Evolutionary conservation across 2,888 invertebrate species (phyloP).

Genomic region (Belgica antarctica): DNA sequence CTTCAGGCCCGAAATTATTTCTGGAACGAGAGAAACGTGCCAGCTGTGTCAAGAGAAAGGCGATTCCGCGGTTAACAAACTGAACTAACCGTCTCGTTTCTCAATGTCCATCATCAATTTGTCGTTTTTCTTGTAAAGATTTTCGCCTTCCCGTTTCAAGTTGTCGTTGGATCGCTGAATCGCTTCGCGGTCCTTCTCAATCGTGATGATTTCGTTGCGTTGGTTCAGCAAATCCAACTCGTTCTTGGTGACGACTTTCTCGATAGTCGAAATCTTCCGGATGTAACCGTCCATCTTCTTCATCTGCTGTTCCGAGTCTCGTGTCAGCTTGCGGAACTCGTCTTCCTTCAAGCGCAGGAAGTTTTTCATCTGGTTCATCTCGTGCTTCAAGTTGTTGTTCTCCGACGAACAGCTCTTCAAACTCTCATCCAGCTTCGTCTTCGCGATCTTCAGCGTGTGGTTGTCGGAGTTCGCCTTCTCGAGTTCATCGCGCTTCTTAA

Average conservation of each 20-base stretch:
- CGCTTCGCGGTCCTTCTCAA: conserved; percentile 25
- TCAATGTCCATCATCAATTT: neutral
- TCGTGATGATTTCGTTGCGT: conserved; percentile 4
- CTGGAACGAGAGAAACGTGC: neutral
- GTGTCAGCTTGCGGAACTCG: neutral
- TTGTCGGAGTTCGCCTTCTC: neutral
- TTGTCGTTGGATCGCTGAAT: neutral
- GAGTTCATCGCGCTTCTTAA: neutral
- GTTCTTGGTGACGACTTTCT: neutral
- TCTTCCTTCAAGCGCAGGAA: conserved; percentile 10
- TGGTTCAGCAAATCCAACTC: neutral
- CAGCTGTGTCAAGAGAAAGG: too few species aligned
- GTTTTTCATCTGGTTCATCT: neutral
- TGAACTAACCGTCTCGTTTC: neutral
- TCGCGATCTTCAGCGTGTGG: neutral
- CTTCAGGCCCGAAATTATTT: neutral
- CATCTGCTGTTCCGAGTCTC: neutral
- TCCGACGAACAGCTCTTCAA: too few species aligned
- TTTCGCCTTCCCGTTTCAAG: conserved; percentile 19
- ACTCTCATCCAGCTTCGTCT: neutral
- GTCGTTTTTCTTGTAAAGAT: conserved; percentile 16
- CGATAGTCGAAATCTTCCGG: neutral
- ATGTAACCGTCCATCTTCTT: neutral
- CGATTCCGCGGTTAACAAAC: neutral
- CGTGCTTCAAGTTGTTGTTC: neutral